These are phyloP conservation scores for Myotis yumanensis DNA, from an alignment of 2,113 vertebrate genomes.

Conservation along the genomic window DNA sequence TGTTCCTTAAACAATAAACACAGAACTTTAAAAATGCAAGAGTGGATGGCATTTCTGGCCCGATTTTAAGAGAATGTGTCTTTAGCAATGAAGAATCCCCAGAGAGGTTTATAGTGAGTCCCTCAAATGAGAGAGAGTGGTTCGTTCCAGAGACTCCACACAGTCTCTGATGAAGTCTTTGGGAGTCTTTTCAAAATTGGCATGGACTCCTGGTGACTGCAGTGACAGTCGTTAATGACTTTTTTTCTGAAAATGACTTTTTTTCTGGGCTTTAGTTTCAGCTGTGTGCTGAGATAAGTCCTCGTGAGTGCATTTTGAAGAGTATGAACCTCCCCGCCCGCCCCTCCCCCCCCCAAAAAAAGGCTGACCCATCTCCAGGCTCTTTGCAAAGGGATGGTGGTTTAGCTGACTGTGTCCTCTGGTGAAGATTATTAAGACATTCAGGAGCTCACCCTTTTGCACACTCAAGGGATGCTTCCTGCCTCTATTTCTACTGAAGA, in stretches of 20 bases:
- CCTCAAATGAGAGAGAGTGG: background rate
- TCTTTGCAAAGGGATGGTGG: background rate
- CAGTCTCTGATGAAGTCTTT: background rate
- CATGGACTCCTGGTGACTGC: background rate
- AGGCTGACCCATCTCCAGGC: background rate
- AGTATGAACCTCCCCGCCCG: background rate
- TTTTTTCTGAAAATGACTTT: background rate
- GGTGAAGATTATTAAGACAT: background rate
- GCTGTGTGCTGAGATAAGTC: background rate
- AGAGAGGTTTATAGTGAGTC: background rate
- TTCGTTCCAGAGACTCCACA: background rate
- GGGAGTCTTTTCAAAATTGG: background rate
- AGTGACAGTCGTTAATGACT: background rate
- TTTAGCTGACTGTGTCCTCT: background rate
- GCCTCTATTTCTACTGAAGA: background rate
- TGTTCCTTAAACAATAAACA: background rate
- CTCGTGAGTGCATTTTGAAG: background rate
- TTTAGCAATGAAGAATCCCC: background rate
- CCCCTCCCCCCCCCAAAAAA: fast-evolving
- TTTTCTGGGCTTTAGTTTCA: background rate
- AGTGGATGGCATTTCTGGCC: background rate
- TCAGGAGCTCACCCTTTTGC: background rate
- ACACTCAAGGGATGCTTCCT: background rate
- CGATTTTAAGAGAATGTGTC: background rate
- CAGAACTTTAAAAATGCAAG: background rate